phyloP scores from a whole-genome alignment of 2,113 vertebrate species.

The Calcarius ornatus region DNA sequence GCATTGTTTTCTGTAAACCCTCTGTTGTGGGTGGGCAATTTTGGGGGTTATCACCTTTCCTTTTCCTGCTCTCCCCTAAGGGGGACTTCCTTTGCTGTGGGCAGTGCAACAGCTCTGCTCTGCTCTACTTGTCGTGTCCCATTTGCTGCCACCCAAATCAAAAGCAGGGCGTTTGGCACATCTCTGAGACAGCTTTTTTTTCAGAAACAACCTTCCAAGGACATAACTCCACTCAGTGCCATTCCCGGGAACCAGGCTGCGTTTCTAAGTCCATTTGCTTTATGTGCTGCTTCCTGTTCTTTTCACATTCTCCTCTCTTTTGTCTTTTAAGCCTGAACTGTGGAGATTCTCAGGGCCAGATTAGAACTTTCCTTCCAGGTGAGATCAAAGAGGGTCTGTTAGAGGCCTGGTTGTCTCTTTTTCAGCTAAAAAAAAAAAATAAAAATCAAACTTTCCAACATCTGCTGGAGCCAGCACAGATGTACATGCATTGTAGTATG shows the following conservation, averaged over 20 bases:
- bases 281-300: conserved; percentile 52
- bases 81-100: background rate
- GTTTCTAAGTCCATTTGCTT: conserved; percentile 45
- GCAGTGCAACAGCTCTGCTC: background rate
- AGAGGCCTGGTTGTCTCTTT: conserved; percentile 3
- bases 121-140: background rate
- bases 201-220: background rate
- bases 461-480: conserved; percentile 32
- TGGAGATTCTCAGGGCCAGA: conserved; percentile 35
- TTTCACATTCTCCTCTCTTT: conserved; percentile 35
- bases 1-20: background rate
- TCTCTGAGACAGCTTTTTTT: background rate
- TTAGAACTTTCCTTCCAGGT: conserved; percentile 47
- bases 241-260: background rate
- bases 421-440: background rate
- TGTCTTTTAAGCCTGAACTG: conserved; percentile 55
- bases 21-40: background rate
- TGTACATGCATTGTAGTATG: background rate
- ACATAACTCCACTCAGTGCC: background rate
- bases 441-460: conserved; percentile 33
- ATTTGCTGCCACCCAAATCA: conserved; percentile 23
- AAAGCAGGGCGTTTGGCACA: conserved; percentile 3
- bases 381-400: conserved; percentile 71
- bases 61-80: background rate
- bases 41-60: background rate